Evolutionary conservation across 1,140 invertebrate genomes (phyloP).

Genomic region (Euwallacea similis): DNA sequence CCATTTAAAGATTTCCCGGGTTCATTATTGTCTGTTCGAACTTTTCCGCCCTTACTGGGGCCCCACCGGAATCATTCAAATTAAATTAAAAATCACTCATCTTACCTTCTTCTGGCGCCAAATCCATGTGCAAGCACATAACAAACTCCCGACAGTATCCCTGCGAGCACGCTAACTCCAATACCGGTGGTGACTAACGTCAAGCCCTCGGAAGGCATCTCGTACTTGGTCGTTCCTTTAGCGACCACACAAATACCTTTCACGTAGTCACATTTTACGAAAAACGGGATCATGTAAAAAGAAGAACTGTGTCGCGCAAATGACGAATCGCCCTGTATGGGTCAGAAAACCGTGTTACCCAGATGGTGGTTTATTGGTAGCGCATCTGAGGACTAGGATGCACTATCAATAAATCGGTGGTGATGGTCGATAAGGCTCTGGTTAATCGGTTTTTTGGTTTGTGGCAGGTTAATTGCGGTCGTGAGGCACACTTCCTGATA

Average conservation of each 20-base stretch:
- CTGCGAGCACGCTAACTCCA: conserved; percentile 61
- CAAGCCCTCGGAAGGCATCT: conserved; percentile 56
- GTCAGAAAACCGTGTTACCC: conserved; percentile 10
- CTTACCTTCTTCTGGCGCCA: conserved; percentile 45
- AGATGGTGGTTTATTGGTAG: conserved; percentile 8
- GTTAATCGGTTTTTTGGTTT: too few species aligned
- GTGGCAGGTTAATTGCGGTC: background rate
- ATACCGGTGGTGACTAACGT: conserved; percentile 58
- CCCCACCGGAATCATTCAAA: too few species aligned
- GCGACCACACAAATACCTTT: conserved; percentile 23
- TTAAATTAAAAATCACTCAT: background rate
- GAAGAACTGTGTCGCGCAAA: background rate
- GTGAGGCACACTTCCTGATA: background rate
- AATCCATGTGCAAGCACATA: conserved; percentile 59
- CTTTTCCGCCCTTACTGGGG: too few species aligned
- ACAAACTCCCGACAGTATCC: conserved; percentile 61
- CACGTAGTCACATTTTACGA: conserved; percentile 32
- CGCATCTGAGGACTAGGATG: background rate
- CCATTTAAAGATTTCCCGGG: too few species aligned
- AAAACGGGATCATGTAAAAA: conserved; percentile 27
- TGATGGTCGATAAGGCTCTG: too few species aligned
- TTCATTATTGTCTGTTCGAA: too few species aligned
- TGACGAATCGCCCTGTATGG: background rate
- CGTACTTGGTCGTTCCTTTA: conserved; percentile 2
- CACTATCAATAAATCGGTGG: background rate